A percentile compares a stretch with the other conserved stretches of the same genome.
phyloP scores from a whole-genome alignment of 2,113 vertebrate genomes.

The Dicrurus megarhynchus region DNA sequence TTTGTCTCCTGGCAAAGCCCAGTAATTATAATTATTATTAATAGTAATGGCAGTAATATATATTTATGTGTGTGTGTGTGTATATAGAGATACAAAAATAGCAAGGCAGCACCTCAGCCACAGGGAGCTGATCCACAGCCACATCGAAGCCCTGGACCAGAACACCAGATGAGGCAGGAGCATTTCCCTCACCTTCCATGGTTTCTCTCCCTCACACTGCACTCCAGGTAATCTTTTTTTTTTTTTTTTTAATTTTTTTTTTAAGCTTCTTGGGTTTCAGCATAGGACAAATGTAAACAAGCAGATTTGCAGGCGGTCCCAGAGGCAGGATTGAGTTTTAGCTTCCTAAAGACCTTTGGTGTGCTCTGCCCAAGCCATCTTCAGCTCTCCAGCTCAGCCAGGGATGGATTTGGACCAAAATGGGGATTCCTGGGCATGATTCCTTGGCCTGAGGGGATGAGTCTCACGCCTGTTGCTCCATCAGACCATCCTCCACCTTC shows the following conservation, averaged over 20 bases:
- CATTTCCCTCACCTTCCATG: fast-evolving
- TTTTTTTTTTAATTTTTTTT: neutral
- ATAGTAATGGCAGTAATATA: neutral
- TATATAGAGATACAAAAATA: neutral
- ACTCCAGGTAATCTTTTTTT: neutral
- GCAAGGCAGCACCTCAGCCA: neutral
- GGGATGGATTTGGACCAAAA: neutral
- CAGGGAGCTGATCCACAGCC: neutral
- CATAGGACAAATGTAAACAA: neutral
- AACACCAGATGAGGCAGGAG: neutral
- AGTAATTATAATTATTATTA: neutral
- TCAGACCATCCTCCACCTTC: neutral
- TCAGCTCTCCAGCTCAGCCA: neutral
- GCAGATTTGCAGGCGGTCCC: neutral
- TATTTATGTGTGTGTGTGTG: neutral
- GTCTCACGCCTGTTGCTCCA: fast-evolving
- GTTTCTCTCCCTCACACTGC: neutral
- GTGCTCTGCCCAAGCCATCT: neutral
- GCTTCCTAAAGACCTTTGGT: neutral
- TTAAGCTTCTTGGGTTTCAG: neutral
- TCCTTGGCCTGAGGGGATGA: neutral
- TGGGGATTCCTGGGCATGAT: no score
- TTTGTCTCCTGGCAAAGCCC: slow-evolving; percentile 38
- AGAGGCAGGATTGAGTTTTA: neutral
- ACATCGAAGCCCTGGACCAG: neutral